Evolutionary conservation across 2,888 invertebrate species (phyloP).

Genomic region (Caenorhabditis uteleia): DNA sequence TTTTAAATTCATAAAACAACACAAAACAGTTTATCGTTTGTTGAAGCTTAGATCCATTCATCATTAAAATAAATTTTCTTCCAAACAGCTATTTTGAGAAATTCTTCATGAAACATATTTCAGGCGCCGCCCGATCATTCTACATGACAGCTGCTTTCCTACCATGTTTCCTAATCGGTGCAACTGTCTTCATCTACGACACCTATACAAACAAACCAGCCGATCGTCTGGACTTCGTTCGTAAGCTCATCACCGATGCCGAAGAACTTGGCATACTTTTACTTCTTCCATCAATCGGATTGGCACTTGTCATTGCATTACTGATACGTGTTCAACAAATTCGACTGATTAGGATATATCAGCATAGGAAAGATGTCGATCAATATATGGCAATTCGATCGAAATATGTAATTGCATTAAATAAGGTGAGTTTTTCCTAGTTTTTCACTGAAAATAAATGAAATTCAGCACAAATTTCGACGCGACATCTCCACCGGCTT

Average conservation of each 20-base stretch:
- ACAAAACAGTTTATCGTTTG: too few species aligned
- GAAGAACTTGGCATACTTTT: conserved; percentile 41
- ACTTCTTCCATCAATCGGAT: conserved; percentile 26
- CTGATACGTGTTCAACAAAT: conserved; percentile 39
- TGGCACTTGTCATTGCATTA: conserved; percentile 22
- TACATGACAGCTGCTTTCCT: conserved; percentile 38
- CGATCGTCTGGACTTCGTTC: conserved; percentile 33
- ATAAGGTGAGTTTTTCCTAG: conserved; percentile 22
- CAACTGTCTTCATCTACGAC: conserved; percentile 30
- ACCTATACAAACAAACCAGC: conserved; percentile 15
- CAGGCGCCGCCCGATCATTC: conserved; percentile 48
- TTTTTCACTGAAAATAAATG: background rate
- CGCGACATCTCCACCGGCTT: conserved; percentile 30
- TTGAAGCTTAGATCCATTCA: too few species aligned
- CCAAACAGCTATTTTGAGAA: too few species aligned
- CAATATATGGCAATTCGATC: conserved; percentile 41
- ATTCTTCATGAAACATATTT: background rate
- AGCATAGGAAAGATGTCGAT: conserved; percentile 41
- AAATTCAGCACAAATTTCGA: conserved; percentile 31
- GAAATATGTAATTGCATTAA: conserved; percentile 16
- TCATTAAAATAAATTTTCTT: too few species aligned
- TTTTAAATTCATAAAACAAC: too few species aligned
- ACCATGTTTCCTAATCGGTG: conserved; percentile 39
- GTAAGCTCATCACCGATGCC: conserved; percentile 39
- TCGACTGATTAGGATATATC: conserved; percentile 44